Evolutionary conservation across 2,797 vertebrate species (phyloP).

Genomic region (Sebastes diaconus): DNA sequence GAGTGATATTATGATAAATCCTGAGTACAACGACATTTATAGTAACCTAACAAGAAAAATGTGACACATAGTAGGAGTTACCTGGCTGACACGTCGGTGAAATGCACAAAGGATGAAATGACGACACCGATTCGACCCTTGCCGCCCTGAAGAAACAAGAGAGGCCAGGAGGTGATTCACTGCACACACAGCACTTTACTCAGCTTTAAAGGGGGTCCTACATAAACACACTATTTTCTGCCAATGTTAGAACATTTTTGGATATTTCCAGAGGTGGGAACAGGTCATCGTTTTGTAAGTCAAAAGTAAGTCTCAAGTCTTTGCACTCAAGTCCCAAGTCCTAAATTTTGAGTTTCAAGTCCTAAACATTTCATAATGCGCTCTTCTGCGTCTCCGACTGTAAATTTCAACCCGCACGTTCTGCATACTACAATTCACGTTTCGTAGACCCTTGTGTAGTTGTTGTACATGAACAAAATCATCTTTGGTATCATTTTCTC

Average conservation of each 20-base stretch:
- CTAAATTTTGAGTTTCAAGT: no score
- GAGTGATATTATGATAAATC: conserved; percentile 1
- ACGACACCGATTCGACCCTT: conserved; percentile 95
- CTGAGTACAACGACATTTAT: conserved; percentile 7
- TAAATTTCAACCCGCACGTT: no score
- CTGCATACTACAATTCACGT: no score
- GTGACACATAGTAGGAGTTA: conserved; percentile 65
- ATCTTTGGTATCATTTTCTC: no score
- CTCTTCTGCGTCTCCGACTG: no score
- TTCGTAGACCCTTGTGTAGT: no score
- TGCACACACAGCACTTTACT: not conserved
- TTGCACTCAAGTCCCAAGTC: no score
- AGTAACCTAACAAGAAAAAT: not conserved
- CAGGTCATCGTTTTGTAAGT: no score
- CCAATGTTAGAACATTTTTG: not conserved
- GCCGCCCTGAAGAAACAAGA: conserved; percentile 83
- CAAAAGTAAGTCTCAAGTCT: no score
- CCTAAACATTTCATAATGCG: no score
- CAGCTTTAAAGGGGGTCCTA: not conserved
- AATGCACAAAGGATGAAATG: conserved; percentile 95
- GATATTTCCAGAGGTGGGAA: no score
- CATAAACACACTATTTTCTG: not conserved
- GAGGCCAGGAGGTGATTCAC: conserved; percentile 36
- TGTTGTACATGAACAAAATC: no score
- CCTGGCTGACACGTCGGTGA: conserved; percentile 95